A percentile compares a stretch with the other conserved stretches of the same genome.
phyloP scores from a whole-genome alignment of 2,797 vertebrate genomes.

The Phalloptychus januarius region DNA sequence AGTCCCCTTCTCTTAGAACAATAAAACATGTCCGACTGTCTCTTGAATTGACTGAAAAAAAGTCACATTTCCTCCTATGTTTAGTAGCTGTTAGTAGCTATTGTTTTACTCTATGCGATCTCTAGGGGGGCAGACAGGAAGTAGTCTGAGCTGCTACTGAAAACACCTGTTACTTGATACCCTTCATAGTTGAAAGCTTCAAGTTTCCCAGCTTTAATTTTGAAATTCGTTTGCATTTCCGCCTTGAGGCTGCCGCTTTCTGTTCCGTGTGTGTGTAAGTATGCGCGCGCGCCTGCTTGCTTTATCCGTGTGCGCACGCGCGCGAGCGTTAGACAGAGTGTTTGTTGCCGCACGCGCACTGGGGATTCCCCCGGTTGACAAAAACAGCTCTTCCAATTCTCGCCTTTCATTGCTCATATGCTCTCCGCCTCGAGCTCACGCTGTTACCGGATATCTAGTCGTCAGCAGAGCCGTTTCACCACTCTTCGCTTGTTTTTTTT shows the following conservation, averaged over 20 bases:
- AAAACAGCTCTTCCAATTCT: conserved; percentile 70
- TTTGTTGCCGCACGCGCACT: conserved; percentile 48
- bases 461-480: conserved; percentile 13
- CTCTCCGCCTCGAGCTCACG: conserved; percentile 44
- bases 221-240: conserved; percentile 12
- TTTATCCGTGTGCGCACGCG: background rate
- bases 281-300: background rate
- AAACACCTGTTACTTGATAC: conserved; percentile 2
- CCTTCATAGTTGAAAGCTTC: background rate
- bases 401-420: conserved; percentile 64
- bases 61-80: background rate
- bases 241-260: background rate
- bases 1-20: background rate
- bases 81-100: background rate
- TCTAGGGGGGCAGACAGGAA: background rate
- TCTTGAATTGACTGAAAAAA: background rate
- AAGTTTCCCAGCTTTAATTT: conserved; percentile 9
- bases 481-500: background rate
- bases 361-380: conserved; percentile 81
- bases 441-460: conserved; percentile 62
- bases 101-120: background rate
- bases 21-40: background rate
- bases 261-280: background rate
- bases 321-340: background rate
- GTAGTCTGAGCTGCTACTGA: no score